These are phyloP conservation scores for Megaustenia siamemsis DNA, from an alignment of 2,888 invertebrate genomes.

Conservation along the genomic window DNA sequence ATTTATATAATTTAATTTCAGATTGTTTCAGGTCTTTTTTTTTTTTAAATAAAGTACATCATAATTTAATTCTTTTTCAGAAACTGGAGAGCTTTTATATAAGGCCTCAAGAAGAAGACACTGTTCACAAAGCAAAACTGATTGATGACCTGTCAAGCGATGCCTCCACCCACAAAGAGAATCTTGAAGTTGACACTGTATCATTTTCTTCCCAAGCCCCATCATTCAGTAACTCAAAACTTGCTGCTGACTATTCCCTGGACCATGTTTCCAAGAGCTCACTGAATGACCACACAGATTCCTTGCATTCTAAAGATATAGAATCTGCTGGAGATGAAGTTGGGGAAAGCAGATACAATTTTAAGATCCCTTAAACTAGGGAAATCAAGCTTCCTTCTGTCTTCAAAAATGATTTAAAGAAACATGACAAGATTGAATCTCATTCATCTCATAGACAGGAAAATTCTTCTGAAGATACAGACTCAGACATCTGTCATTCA, in stretches of 20 bases:
- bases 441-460: neutral
- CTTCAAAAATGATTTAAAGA: neutral
- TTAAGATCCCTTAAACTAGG: neutral
- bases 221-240: constrained; percentile 58
- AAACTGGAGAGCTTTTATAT: neutral
- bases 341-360: neutral
- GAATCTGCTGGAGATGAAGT: neutral
- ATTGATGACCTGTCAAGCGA: constrained; percentile 36
- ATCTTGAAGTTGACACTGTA: constrained; percentile 64
- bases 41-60: too few species aligned
- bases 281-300: neutral
- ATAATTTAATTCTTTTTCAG: too few species aligned
- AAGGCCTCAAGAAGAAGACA: neutral
- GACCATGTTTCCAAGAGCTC: neutral
- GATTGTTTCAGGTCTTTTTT: too few species aligned
- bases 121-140: constrained; percentile 10
- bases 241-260: constrained; percentile 45
- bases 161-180: neutral
- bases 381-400: neutral
- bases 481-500: neutral
- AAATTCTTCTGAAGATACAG: neutral
- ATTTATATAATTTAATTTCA: too few species aligned
- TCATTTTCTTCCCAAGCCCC: constrained; percentile 64
- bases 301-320: neutral
- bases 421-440: neutral